Conservation (phyloP, 1,140 invertebrate genomes). For the Nephotettix cincticeps region DNA sequence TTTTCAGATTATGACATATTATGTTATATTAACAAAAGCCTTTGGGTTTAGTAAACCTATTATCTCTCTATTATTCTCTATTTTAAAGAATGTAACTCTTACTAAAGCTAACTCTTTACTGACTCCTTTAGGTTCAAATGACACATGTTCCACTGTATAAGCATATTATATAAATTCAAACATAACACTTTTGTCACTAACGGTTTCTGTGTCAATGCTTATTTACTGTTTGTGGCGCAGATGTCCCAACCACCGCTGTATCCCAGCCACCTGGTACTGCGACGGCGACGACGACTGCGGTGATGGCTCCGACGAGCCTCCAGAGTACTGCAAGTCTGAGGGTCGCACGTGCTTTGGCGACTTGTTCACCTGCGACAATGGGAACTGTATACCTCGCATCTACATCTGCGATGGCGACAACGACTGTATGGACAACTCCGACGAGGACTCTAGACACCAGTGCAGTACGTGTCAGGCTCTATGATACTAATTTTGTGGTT, state of each 20-base stretch:
- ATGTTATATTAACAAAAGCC: too few species aligned
- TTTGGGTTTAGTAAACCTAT: too few species aligned
- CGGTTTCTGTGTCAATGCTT: too few species aligned
- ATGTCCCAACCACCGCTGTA: conserved; percentile 82
- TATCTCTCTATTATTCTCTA: too few species aligned
- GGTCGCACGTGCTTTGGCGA: conserved; percentile 95
- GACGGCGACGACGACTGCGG: conserved; percentile 90
- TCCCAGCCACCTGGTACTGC: conserved; percentile 91
- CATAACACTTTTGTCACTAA: too few species aligned
- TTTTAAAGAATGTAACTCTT: too few species aligned
- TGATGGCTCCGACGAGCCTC: conserved; percentile 86
- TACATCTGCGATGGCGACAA: conserved; percentile 98
- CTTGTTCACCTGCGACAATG: conserved; percentile 94
- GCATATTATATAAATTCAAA: too few species aligned
- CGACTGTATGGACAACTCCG: conserved; percentile 91
- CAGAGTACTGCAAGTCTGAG: conserved; percentile 89
- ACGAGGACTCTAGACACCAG: conserved; percentile 88
- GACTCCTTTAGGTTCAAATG: too few species aligned
- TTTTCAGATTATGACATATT: too few species aligned
- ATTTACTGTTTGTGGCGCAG: conserved; percentile 42
- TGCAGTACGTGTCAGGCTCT: conserved; percentile 76
- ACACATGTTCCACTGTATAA: too few species aligned
- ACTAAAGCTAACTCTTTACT: too few species aligned
- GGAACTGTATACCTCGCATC: conserved; percentile 92
- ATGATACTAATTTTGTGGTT: too few species aligned